phyloP scores from a whole-genome alignment of 2,888 invertebrate genomes.

The Leuctra nigra region DNA sequence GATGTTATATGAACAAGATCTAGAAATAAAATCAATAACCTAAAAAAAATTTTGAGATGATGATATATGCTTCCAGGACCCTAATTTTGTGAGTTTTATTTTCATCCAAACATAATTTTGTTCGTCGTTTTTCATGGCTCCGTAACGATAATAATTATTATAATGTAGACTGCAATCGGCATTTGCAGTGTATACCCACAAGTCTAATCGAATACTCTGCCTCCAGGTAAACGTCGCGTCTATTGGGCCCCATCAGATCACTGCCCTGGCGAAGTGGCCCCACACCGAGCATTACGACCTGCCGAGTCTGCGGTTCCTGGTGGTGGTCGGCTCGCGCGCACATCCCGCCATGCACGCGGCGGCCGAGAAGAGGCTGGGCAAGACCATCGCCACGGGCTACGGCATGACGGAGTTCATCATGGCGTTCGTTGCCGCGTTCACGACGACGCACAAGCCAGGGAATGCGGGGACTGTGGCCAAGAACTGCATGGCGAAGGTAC shows the following conservation, averaged over 20 bases:
- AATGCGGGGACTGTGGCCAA: neutral
- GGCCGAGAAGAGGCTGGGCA: constrained; percentile 22
- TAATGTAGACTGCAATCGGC: no score
- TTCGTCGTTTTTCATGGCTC: no score
- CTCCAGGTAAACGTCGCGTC: neutral
- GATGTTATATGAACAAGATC: no score
- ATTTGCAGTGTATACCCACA: no score
- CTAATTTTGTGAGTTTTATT: no score
- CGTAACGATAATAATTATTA: no score
- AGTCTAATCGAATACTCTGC: no score
- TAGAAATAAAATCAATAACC: no score
- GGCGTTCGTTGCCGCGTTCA: neutral
- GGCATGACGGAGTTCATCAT: constrained; percentile 3
- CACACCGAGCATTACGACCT: neutral
- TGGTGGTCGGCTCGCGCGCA: constrained; percentile 41
- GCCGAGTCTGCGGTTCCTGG: neutral
- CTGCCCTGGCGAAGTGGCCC: constrained; percentile 1
- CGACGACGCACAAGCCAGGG: neutral
- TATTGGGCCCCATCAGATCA: neutral
- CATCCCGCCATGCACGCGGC: constrained; percentile 34
- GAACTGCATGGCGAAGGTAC: neutral
- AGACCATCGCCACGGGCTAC: neutral
- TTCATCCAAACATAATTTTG: no score
- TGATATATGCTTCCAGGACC: no score
- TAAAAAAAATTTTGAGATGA: no score